Base-by-base conservation (phyloP, 2,888 invertebrate species). In the Heteromyza rotundicornis region DNA sequence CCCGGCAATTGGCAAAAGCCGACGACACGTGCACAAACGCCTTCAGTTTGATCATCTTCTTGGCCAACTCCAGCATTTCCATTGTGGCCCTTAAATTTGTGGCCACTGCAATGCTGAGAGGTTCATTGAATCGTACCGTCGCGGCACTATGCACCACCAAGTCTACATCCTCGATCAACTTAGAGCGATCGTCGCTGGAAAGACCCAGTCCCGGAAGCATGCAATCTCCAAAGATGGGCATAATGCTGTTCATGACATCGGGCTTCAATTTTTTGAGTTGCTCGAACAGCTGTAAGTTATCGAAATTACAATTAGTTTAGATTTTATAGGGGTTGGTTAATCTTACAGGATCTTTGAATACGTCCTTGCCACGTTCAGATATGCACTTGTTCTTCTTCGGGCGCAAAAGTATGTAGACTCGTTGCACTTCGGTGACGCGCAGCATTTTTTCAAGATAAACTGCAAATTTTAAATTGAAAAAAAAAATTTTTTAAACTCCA, bases 31-130 rank as follows among this genome's bases (percentile, higher is more conserved):
- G 87, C 35, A 88, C 77, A 59, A 86, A 82, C 49, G 85, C 83
- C 81, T 84, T 79, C 20, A 80, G 71, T 59, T 76, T 64, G 24
- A 70, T 68, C 86, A 93, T 90, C 71, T 88, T 86, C 67, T 86
- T 87, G 76, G 89, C 89, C 17, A 94, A 82, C 40, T 85, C 79
- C 51, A 92, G 80, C 66, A 92, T 83, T 66, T 90, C 87, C 64
- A 87, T 86, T 0, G 90, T 89, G 23, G 89, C 90, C 50, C 87
- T 84, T 1, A 93, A 88, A 81, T 93, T 93, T 79, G 92, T 90
- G 64, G 89, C 87, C 50, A 90, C 86, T 0, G 92, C 90, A 2
- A 87, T 81, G 82, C 89, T 89, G 14, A 93, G 84, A 66, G 89
- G 89, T 78, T 93, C 92, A 78, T 92, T 91, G 77, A 93, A 93